phyloP scores from a whole-genome alignment of 2,113 vertebrate genomes.

The human region DNA sequence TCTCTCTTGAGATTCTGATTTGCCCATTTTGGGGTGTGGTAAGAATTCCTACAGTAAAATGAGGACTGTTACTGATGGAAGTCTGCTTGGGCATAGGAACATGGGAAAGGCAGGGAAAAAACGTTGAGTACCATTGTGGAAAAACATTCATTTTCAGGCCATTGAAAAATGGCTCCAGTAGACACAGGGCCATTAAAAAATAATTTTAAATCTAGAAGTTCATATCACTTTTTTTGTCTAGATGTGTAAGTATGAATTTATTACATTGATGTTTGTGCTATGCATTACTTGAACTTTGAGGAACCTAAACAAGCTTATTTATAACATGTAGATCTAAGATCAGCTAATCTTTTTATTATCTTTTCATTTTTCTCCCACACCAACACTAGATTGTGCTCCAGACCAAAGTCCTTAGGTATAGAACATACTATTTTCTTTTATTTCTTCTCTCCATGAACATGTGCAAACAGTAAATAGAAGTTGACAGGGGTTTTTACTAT shows the following conservation, averaged over 20 bases:
- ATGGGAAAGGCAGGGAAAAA: not conserved
- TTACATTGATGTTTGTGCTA: not conserved
- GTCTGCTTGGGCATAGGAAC: not conserved
- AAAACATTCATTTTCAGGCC: not conserved
- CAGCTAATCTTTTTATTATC: conserved; percentile 9
- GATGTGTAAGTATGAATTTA: not conserved
- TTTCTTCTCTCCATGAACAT: not conserved
- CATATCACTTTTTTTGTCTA: not conserved
- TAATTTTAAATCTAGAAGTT: not conserved
- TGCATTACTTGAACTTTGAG: conserved; percentile 9
- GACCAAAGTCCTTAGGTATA: conserved; percentile 2
- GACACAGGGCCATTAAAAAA: not conserved
- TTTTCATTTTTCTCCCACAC: not conserved
- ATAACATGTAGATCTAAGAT: not conserved
- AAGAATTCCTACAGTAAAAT: not conserved
- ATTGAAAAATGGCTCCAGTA: conserved; percentile 4
- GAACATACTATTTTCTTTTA: not conserved
- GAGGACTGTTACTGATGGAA: not conserved
- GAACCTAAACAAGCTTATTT: conserved; percentile 32
- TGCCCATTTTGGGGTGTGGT: not conserved
- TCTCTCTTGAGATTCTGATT: not conserved
- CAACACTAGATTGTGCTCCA: not conserved
- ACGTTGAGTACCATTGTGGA: not conserved
- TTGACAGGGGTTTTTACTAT: conserved; percentile 41
- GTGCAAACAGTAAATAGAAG: conserved; percentile 32